These are phyloP conservation scores for Lepus timidus DNA, from an alignment of 2,113 vertebrate genomes.

Conservation along the genomic window DNA sequence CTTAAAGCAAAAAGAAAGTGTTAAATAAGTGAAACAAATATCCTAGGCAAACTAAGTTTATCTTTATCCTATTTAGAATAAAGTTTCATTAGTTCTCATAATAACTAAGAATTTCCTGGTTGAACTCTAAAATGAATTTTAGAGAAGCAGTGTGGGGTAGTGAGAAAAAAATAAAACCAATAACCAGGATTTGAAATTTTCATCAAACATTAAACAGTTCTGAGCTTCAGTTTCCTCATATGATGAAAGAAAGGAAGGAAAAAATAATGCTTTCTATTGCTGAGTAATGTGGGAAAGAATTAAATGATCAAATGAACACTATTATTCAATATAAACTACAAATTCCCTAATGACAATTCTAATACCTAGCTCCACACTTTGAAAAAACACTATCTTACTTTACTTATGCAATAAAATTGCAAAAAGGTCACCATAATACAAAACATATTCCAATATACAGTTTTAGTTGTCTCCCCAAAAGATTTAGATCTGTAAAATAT, in stretches of 20 bases:
- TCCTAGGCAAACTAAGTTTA: background rate
- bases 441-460: background rate
- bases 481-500: conserved; percentile 2
- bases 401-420: conserved; percentile 1
- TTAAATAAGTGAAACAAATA: conserved; percentile 9
- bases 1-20: conserved; percentile 28
- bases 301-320: conserved; percentile 39
- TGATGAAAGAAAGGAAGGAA: background rate
- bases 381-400: conserved; percentile 31
- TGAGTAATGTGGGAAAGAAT: background rate
- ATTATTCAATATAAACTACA: background rate
- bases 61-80: background rate
- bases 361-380: background rate
- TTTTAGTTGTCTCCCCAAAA: background rate
- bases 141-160: background rate
- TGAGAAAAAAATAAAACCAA: background rate
- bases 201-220: background rate
- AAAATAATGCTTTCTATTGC: background rate
- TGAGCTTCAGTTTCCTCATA: background rate
- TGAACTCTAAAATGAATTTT: conserved; percentile 27
- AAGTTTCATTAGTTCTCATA: background rate
- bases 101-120: background rate
- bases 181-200: background rate
- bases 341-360: background rate
- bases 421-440: background rate